A percentile compares a stretch with the other conserved stretches of the same genome.
Conservation (phyloP, 2,888 invertebrate genomes). For the Cerastis leucographa region DNA sequence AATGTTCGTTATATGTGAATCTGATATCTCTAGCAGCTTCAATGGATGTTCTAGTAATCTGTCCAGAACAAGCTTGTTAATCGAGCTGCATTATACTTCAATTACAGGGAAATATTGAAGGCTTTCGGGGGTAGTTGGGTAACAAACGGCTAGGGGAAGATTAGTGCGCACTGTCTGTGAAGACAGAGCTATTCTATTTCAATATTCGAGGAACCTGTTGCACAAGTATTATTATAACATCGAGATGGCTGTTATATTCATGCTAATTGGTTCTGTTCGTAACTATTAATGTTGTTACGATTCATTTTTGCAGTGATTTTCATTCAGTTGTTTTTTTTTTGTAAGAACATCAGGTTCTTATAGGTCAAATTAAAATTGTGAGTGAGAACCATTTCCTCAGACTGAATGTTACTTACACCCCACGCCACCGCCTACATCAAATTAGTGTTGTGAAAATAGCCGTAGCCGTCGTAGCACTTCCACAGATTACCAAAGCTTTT, state of each 20-base stretch:
- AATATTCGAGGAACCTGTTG: neutral
- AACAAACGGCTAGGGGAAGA: neutral
- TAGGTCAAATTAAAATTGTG: neutral
- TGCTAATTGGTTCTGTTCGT: neutral
- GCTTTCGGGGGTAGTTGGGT: neutral
- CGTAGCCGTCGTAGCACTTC: slow-evolving; percentile 3
- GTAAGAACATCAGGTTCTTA: neutral
- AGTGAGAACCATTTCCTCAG: neutral
- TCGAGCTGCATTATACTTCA: neutral
- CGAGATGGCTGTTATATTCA: neutral
- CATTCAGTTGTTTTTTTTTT: neutral
- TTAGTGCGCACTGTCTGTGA: neutral
- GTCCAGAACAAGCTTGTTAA: neutral
- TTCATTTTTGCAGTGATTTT: neutral
- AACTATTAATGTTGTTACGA: neutral
- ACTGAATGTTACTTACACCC: neutral
- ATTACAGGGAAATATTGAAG: slow-evolving; percentile 7
- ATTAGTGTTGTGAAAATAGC: neutral
- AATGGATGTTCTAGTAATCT: slow-evolving; percentile 1
- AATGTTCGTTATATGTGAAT: slow-evolving; percentile 9
- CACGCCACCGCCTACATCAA: neutral
- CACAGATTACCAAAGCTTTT: too few species aligned
- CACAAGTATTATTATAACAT: neutral
- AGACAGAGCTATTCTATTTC: slow-evolving; percentile 11
- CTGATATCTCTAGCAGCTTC: slow-evolving; percentile 10